Evolutionary conservation across 2,113 vertebrate species (phyloP).

Genomic region (Gambusia affinis): DNA sequence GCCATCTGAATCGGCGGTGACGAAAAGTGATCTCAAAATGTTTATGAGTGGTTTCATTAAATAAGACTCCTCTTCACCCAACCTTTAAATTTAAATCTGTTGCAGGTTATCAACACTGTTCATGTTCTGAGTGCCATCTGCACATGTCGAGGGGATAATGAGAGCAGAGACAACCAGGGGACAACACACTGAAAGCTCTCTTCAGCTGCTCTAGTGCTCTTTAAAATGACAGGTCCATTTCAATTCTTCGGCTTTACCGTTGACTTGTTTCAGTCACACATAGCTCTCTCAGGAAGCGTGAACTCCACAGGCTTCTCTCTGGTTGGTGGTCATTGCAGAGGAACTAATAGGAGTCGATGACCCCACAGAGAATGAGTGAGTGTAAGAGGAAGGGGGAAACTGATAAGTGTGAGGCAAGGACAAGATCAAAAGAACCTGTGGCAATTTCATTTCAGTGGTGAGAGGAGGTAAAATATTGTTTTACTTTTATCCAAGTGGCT

Average conservation of each 20-base stretch:
- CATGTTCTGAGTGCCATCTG: conserved; percentile 8
- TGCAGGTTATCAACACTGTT: background rate
- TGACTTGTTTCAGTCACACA: background rate
- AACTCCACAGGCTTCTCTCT: conserved; percentile 3
- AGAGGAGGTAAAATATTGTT: background rate
- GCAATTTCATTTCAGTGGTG: background rate
- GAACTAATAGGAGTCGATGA: conserved; percentile 32
- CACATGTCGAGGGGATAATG: conserved; percentile 19
- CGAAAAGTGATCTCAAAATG: no score
- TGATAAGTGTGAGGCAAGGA: conserved; percentile 14
- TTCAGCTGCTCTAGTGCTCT: background rate
- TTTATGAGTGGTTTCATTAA: no score
- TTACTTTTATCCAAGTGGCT: background rate
- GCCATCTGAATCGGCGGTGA: background rate
- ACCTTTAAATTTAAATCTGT: background rate
- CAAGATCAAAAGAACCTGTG: conserved; percentile 2
- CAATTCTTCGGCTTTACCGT: background rate
- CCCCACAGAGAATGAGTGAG: conserved; percentile 11
- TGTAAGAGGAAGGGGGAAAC: conserved; percentile 1
- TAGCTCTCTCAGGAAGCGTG: background rate
- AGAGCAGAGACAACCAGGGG: conserved; percentile 21
- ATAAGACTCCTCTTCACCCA: background rate
- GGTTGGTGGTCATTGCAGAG: background rate
- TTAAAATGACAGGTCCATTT: conserved; percentile 21
- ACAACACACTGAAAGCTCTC: conserved; percentile 7